phyloP scores from a whole-genome alignment of 1,140 invertebrate species.

The Pseudomyrmex concolor region DNA sequence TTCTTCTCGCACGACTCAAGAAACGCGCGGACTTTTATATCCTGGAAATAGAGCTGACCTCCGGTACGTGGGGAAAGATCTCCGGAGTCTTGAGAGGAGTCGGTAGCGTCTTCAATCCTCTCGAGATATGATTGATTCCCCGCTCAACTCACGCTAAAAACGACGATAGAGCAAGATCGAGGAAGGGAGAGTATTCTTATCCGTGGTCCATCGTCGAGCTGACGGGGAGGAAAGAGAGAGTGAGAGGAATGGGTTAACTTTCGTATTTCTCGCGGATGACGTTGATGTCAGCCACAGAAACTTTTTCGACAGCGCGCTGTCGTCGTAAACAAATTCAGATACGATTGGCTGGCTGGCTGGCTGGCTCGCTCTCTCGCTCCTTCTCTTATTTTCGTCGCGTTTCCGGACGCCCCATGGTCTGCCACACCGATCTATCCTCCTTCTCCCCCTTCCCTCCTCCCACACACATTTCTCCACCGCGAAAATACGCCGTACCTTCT shows the following conservation, averaged over 20 bases:
- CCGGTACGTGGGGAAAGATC: background rate
- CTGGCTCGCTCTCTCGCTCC: slow-evolving; percentile 26
- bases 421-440: background rate
- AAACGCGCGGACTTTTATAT: background rate
- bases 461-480: background rate
- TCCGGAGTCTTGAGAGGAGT: background rate
- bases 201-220: background rate
- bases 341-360: slow-evolving; percentile 53
- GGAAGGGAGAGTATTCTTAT: background rate
- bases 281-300: slow-evolving; percentile 37
- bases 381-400: slow-evolving; percentile 12
- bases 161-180: background rate
- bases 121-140: slow-evolving; percentile 28
- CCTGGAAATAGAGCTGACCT: background rate
- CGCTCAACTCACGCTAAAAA: too few relatives aligned
- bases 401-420: slow-evolving; percentile 29
- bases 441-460: slow-evolving; percentile 1
- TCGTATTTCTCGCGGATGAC: slow-evolving; percentile 27
- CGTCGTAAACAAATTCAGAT: slow-evolving; percentile 63
- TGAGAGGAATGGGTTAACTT: slow-evolving; percentile 44
- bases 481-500: slow-evolving; percentile 30
- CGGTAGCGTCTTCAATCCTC: slow-evolving; percentile 1
- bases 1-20: background rate
- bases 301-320: slow-evolving; percentile 50
- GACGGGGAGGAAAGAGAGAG: slow-evolving; percentile 1